Conservation (phyloP, 2,797 vertebrate genomes). For the Enteromius radiatus region DNA sequence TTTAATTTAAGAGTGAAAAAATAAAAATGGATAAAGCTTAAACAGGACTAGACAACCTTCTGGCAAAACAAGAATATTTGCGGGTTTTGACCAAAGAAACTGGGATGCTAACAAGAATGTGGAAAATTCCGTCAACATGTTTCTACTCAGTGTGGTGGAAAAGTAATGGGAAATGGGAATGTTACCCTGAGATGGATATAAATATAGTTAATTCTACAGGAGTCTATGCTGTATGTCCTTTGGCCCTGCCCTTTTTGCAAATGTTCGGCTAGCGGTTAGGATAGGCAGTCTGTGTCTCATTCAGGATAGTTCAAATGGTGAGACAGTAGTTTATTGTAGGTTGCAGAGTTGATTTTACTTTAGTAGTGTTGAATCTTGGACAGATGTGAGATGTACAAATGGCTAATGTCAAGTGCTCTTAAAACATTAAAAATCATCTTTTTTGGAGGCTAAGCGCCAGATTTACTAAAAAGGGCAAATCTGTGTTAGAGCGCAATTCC, state of each 20-base stretch:
- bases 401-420: slow-evolving; percentile 2
- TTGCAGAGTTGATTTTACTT: background rate
- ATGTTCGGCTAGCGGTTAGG: background rate
- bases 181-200: slow-evolving; percentile 8
- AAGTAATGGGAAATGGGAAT: slow-evolving; percentile 49
- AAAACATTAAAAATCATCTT: background rate
- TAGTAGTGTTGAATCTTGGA: background rate
- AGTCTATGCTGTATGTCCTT: slow-evolving; percentile 37
- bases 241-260: slow-evolving; percentile 8
- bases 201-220: slow-evolving; percentile 31
- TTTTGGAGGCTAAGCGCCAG: background rate
- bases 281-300: background rate
- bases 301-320: slow-evolving; percentile 16
- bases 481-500: background rate
- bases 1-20: slow-evolving; percentile 64
- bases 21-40: slow-evolving; percentile 49
- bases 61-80: slow-evolving; percentile 60
- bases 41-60: slow-evolving; percentile 54
- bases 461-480: no score
- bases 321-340: slow-evolving; percentile 3
- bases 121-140: slow-evolving; percentile 50
- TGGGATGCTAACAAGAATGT: slow-evolving; percentile 55
- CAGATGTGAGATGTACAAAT: background rate
- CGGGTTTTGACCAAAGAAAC: slow-evolving; percentile 60
- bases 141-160: slow-evolving; percentile 43